Percentiles rank a stretch among this genome's conserved stretches.
These are phyloP conservation scores for Thrips palmi DNA, from an alignment of 1,140 invertebrate species.

Conservation along the genomic window DNA sequence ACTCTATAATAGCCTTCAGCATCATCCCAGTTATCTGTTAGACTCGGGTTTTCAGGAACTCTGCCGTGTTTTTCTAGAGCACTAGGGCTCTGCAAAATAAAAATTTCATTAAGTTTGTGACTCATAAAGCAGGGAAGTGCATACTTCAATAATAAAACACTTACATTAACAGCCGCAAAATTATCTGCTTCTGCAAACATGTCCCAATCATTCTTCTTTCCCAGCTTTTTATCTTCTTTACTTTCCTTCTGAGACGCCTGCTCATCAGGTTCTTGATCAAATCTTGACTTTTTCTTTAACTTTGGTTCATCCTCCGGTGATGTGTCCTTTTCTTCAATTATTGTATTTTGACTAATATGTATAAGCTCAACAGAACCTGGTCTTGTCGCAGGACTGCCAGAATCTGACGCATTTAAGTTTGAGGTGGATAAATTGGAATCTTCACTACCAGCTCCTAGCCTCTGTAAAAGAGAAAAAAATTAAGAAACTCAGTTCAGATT, in stretches of 20 bases:
- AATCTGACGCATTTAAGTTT: neutral
- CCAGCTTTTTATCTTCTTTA: slow-evolving; percentile 18
- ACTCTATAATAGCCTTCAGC: slow-evolving; percentile 97
- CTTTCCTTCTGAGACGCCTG: slow-evolving; percentile 21
- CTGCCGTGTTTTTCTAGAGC: slow-evolving; percentile 43
- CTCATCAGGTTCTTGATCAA: slow-evolving; percentile 19
- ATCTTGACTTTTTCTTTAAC: slow-evolving; percentile 15
- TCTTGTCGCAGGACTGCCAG: slow-evolving; percentile 8
- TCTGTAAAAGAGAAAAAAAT: slow-evolving; percentile 22
- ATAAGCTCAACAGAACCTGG: too few species aligned
- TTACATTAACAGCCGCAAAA: slow-evolving; percentile 34
- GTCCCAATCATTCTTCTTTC: slow-evolving; percentile 47
- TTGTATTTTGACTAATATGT: too few species aligned
- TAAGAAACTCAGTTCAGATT: slow-evolving; percentile 11
- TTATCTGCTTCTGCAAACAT: slow-evolving; percentile 83
- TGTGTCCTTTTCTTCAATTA: too few species aligned
- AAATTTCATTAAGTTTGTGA: slow-evolving; percentile 9
- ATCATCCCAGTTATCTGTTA: slow-evolving; percentile 99
- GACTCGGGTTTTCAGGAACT: slow-evolving; percentile 66
- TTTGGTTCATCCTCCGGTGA: neutral
- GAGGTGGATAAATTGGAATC: slow-evolving; percentile 29
- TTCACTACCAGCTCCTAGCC: slow-evolving; percentile 38
- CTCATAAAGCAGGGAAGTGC: neutral
- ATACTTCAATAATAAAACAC: slow-evolving; percentile 6
- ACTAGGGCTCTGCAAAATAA: slow-evolving; percentile 52